Evolutionary conservation across 1,140 invertebrate species (phyloP), one percentile per base, ranked within the genome.

Genomic region (Drosophila nannoptera): DNA sequence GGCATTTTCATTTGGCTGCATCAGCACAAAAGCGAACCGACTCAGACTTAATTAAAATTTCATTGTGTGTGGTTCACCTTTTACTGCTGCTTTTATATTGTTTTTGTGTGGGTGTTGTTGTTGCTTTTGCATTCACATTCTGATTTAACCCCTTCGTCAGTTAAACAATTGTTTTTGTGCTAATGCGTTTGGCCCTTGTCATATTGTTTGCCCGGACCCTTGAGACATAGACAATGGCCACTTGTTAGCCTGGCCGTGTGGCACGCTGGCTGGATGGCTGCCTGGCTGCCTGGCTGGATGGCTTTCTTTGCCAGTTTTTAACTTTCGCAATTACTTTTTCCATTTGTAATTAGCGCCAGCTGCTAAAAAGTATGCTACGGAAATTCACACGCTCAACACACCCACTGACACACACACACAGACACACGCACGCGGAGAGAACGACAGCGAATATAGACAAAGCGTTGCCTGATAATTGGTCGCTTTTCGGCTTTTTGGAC

Each of bases 21-120:
- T 82, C 80, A 78, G 75, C 80, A 82, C 80, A 82, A 84, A 78
- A 66, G 72, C 73, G 49, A 59, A 64, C 61, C 72, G 55, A 63
- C 78, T 73, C 75, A 78, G 80, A 84, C 78, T 78, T 82, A 82
- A 82, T 84, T 82, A 82, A 84, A 82, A 82, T 82, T 82, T 84
- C 78, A 82, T 82, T 82, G 78, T 74, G 38, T 82, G 75, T 69
- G 80, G 75, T 65, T 56, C 58, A 77, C 68, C 68, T 78, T 83
- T 78, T 53, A 73, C 54, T 67, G 69, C 65, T 42, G 12, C 46
- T 66, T 31, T 40, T 29, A 22, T 54, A 43, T 60, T 55, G 53
- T 63, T n/a, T 32, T 33, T 42, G 14, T 46, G 7, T 46, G 9
- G 9, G 0, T 43, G n/a, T 5, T 43, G 40, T 42, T 42, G 8